A percentile compares a stretch with the other conserved stretches of the same genome.
These are phyloP conservation scores for Zygaena filipendulae DNA, from an alignment of 2,888 invertebrate genomes.

Conservation along the genomic window DNA sequence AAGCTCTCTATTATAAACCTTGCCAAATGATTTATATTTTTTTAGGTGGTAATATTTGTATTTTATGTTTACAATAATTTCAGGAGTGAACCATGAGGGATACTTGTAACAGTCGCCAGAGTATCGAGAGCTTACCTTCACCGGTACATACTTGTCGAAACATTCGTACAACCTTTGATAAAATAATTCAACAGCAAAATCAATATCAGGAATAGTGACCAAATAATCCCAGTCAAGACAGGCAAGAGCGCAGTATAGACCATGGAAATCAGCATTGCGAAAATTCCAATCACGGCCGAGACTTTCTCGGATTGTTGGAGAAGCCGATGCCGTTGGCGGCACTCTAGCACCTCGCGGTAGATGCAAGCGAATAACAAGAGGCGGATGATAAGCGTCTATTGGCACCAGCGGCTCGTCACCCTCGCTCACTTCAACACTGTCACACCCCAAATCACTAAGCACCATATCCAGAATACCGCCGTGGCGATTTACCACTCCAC, in stretches of 20 bases:
- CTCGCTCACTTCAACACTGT: background rate
- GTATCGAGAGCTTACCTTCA: background rate
- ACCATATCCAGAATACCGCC: slow-evolving; percentile 4
- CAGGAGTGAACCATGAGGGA: background rate
- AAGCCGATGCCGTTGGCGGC: background rate
- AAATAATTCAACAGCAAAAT: background rate
- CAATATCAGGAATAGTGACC: background rate
- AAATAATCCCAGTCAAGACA: background rate
- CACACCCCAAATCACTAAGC: too few species aligned
- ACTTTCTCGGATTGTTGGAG: background rate
- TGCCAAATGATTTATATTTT: background rate
- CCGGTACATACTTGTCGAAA: background rate
- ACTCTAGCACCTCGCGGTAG: background rate
- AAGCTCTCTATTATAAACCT: too few species aligned
- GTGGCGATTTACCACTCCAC: background rate
- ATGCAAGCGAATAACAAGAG: background rate
- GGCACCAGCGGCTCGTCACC: slow-evolving; percentile 2
- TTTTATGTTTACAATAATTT: background rate
- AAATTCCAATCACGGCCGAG: background rate
- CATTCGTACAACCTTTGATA: background rate
- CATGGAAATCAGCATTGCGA: background rate
- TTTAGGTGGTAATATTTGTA: background rate
- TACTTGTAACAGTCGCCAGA: background rate
- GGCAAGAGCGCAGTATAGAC: background rate
- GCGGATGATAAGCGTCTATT: background rate